These are phyloP conservation scores for Phenacoccus solenopsis DNA, from an alignment of 1,140 invertebrate genomes.

Conservation along the genomic window DNA sequence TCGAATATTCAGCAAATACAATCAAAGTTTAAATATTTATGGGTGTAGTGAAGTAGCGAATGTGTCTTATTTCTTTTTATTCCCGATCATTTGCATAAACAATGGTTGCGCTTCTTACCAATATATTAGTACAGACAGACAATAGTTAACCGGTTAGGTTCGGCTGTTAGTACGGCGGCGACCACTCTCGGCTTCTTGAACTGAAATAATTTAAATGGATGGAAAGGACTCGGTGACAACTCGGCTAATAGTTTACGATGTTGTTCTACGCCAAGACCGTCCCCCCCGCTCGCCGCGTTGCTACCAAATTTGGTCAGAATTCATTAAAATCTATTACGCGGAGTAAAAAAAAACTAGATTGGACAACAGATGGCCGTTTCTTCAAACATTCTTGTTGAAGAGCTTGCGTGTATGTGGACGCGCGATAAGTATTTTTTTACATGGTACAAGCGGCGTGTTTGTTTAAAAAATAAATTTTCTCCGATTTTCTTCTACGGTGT, in stretches of 20 bases:
- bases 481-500: neutral
- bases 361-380: neutral
- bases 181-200: neutral
- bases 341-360: neutral
- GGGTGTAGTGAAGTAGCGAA: too few species aligned
- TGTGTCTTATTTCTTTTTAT: neutral
- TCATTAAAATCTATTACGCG: slow-evolving; percentile 6
- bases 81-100: neutral
- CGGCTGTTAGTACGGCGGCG: neutral
- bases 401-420: neutral
- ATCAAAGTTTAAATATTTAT: too few species aligned
- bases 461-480: too few species aligned
- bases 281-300: neutral
- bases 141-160: slow-evolving; percentile 1
- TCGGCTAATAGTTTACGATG: slow-evolving; percentile 15
- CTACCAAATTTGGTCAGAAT: slow-evolving; percentile 15
- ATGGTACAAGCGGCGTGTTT: neutral
- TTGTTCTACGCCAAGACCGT: neutral
- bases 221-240: slow-evolving; percentile 4
- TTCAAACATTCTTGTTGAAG: neutral
- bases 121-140: slow-evolving; percentile 4
- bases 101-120: neutral
- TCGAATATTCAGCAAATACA: too few species aligned
- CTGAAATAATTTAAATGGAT: slow-evolving; percentile 11
- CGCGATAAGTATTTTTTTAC: neutral